A percentile compares a stretch with the other conserved stretches of the same genome.
Evolutionary conservation across 2,113 vertebrate species (phyloP).

Genomic region (Scytalopus superciliaris): DNA sequence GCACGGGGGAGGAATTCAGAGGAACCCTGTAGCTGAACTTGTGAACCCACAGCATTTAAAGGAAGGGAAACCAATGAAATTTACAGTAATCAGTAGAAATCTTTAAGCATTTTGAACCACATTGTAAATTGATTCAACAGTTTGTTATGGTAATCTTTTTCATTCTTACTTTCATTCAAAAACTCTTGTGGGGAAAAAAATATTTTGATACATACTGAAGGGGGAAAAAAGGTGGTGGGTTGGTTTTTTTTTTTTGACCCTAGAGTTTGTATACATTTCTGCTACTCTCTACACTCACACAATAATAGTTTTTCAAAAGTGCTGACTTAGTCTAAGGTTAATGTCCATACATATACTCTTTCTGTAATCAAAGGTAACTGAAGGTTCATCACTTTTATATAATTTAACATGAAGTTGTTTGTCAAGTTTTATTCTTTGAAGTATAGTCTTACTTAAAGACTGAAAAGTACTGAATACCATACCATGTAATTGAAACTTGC

Average conservation of each 20-base stretch:
- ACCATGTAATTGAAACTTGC: background rate
- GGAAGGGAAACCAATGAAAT: background rate
- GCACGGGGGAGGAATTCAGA: background rate
- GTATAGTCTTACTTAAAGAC: background rate
- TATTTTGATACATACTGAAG: background rate
- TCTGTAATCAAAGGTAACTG: background rate
- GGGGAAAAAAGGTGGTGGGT: accelerated
- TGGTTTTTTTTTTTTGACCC: accelerated
- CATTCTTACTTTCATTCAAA: background rate
- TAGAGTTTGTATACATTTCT: background rate
- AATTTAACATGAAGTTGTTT: background rate
- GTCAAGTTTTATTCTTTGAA: background rate
- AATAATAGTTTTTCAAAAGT: background rate
- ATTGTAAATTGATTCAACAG: background rate
- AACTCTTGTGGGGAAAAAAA: background rate
- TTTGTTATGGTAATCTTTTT: background rate
- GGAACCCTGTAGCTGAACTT: background rate
- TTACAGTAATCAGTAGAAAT: background rate
- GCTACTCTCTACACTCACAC: background rate
- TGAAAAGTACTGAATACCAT: background rate
- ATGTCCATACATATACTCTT: background rate
- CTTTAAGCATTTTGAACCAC: background rate
- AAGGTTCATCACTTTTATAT: background rate
- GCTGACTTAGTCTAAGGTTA: background rate
- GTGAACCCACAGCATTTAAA: background rate